phyloP scores from a whole-genome alignment of 2,113 vertebrate genomes.

The Ariopsis seemanni region DNA sequence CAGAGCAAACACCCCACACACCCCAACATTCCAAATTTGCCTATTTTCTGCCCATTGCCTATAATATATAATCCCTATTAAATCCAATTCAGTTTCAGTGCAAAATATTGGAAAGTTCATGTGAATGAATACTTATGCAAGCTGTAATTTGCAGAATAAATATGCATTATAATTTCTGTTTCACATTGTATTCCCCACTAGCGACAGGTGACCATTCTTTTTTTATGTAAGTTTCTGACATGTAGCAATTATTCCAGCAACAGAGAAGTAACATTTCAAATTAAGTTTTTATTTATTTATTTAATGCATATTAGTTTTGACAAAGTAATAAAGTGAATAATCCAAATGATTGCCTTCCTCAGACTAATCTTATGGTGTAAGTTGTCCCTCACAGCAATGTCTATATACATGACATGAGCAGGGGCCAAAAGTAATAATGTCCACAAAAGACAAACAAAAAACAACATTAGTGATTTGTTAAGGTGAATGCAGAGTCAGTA shows the following conservation, averaged over 20 bases:
- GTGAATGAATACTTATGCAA: background rate
- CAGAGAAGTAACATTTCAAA: background rate
- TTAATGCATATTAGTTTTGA: background rate
- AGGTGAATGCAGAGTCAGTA: background rate
- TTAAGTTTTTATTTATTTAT: background rate
- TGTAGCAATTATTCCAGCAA: background rate
- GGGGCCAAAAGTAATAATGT: background rate
- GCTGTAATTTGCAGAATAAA: background rate
- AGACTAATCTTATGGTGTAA: background rate
- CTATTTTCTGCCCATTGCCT: background rate
- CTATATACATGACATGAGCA: background rate
- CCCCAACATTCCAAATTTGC: background rate
- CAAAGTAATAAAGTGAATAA: background rate
- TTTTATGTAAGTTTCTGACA: background rate
- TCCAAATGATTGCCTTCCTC: background rate
- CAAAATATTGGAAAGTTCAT: background rate
- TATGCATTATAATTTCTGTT: background rate
- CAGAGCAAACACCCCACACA: background rate
- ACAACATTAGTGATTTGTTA: background rate
- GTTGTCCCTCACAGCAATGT: background rate
- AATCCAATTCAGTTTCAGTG: background rate
- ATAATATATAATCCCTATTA: background rate
- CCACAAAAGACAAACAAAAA: background rate
- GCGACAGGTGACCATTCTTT: background rate
- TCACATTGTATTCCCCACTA: background rate